These are phyloP conservation scores for Drosophila paulistorum DNA, from an alignment of 1,140 invertebrate genomes.

Conservation along the genomic window DNA sequence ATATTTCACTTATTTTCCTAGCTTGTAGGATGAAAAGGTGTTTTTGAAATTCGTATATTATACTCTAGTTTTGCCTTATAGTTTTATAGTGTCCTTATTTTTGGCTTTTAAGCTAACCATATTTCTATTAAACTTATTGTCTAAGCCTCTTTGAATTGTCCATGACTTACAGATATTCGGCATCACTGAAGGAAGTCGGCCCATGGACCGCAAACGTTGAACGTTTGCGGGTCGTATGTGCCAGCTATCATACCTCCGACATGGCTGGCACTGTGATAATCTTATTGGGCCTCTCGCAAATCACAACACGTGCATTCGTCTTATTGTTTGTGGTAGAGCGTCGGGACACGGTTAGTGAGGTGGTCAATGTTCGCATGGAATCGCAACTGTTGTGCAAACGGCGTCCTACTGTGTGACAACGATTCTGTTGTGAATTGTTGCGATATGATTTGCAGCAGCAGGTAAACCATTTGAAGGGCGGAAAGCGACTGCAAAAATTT, in stretches of 20 bases:
- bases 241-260: conserved; percentile 83
- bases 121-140: conserved; percentile 70
- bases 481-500: conserved; percentile 73
- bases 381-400: conserved; percentile 80
- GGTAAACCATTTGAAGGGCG: conserved; percentile 83
- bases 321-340: conserved; percentile 69
- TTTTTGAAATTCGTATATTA: conserved; percentile 61
- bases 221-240: conserved; percentile 58
- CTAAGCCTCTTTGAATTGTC: conserved; percentile 59
- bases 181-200: conserved; percentile 69
- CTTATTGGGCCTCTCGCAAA: conserved; percentile 74
- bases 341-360: conserved; percentile 75
- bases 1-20: background rate
- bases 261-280: conserved; percentile 68
- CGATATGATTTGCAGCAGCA: conserved; percentile 82
- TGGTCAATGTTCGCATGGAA: conserved; percentile 81
- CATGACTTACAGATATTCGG: conserved; percentile 58
- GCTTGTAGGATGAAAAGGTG: background rate
- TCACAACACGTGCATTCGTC: conserved; percentile 73
- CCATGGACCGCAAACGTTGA: conserved; percentile 62
- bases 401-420: conserved; percentile 73
- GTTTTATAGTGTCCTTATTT: background rate
- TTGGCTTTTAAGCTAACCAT: conserved; percentile 41
- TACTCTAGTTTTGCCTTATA: conserved; percentile 25
- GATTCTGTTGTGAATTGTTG: conserved; percentile 72